Percentiles rank a stretch among this genome's conserved stretches.
Conservation (phyloP, 2,888 invertebrate genomes). For the Andrena fulva region DNA sequence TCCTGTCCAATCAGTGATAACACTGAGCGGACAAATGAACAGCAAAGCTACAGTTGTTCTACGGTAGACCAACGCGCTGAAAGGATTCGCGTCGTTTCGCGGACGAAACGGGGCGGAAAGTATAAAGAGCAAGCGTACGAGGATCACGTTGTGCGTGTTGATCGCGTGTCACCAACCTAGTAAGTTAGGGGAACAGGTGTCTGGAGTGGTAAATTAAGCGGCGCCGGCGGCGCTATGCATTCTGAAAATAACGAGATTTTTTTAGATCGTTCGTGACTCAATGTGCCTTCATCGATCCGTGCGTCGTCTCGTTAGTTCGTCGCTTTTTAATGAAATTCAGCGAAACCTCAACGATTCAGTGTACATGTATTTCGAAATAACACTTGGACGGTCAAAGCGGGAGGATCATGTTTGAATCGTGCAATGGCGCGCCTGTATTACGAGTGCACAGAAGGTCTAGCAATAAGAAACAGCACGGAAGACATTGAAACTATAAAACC, state of each 20-base stretch:
- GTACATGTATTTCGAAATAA: neutral
- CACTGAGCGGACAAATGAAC: constrained; percentile 55
- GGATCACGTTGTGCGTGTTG: neutral
- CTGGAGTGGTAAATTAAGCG: constrained; percentile 48
- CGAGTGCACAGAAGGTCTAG: constrained; percentile 75
- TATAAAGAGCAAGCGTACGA: neutral
- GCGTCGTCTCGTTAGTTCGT: neutral
- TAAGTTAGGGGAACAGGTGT: constrained; percentile 56
- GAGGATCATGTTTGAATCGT: constrained; percentile 22
- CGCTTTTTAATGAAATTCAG: constrained; percentile 6
- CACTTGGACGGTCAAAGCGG: neutral
- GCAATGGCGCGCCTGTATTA: constrained; percentile 77
- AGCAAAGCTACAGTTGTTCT: constrained; percentile 43
- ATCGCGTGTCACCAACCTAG: constrained; percentile 28
- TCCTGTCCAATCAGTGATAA: constrained; percentile 63
- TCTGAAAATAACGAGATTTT: constrained; percentile 57
- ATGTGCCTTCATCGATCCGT: constrained; percentile 49
- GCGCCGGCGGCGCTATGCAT: constrained; percentile 43
- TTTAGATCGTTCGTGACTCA: constrained; percentile 54
- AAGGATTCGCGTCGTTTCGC: constrained; percentile 7
- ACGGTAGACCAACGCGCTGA: constrained; percentile 28
- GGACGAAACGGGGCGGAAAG: neutral
- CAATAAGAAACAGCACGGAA: constrained; percentile 59
- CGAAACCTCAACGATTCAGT: neutral
- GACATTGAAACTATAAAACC: constrained; percentile 61